A percentile compares a stretch with the other conserved stretches of the same genome.
Conservation (phyloP, 2,888 invertebrate genomes). For the Sphinx pinastri region DNA sequence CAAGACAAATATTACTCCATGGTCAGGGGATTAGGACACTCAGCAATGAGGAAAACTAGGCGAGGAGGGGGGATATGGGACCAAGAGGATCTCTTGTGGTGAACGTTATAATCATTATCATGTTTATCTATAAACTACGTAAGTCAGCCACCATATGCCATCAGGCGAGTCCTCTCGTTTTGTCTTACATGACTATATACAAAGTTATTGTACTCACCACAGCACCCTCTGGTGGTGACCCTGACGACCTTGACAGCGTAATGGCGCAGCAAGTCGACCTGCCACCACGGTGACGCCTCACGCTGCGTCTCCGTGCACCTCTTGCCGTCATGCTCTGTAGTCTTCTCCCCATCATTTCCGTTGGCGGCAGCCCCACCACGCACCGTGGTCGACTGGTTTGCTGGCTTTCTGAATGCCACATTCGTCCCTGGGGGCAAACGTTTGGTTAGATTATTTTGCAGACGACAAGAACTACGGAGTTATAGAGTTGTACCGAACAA, state of each 20-base stretch:
- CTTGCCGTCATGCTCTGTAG: slow-evolving; percentile 93
- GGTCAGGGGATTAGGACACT: too few species aligned
- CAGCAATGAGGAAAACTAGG: too few species aligned
- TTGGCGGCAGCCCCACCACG: slow-evolving; percentile 92
- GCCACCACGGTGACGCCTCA: slow-evolving; percentile 97
- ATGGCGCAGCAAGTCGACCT: slow-evolving; percentile 92
- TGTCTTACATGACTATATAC: too few species aligned
- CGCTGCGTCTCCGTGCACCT: slow-evolving; percentile 95
- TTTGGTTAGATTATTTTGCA: neutral
- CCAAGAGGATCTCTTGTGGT: too few species aligned
- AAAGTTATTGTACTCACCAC: slow-evolving; percentile 80
- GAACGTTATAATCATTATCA: too few species aligned
- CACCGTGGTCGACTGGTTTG: slow-evolving; percentile 95
- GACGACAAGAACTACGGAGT: neutral
- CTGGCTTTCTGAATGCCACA: slow-evolving; percentile 93
- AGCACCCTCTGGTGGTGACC: slow-evolving; percentile 93
- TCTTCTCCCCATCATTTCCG: slow-evolving; percentile 94
- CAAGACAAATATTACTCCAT: too few species aligned
- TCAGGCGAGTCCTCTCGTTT: too few species aligned
- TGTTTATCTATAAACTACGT: too few species aligned
- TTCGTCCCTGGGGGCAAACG: slow-evolving; percentile 87
- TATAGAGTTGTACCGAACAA: neutral
- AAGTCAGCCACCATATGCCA: too few species aligned
- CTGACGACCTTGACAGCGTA: slow-evolving; percentile 94
- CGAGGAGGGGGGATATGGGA: too few species aligned